These are phyloP conservation scores for Pachypeltis micranthus DNA, from an alignment of 1,140 invertebrate genomes.

Conservation along the genomic window DNA sequence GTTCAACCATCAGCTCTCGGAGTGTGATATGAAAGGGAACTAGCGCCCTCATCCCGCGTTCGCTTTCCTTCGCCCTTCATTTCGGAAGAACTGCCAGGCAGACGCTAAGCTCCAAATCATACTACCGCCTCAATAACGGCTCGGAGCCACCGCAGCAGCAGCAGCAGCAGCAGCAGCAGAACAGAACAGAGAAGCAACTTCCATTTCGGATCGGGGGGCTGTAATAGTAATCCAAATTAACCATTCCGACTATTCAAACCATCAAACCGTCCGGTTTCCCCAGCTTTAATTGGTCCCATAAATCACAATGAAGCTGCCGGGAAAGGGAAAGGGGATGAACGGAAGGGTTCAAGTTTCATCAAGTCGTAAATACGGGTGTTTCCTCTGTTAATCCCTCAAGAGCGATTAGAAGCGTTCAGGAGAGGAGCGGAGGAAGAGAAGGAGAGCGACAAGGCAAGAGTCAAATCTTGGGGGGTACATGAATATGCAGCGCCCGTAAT, in stretches of 20 bases:
- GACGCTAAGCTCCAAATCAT: too few relatives aligned
- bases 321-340: neutral
- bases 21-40: too few relatives aligned
- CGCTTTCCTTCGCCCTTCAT: too few relatives aligned
- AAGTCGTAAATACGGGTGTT: slow-evolving; percentile 9
- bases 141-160: too few relatives aligned
- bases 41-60: too few relatives aligned
- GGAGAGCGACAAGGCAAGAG: neutral
- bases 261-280: slow-evolving; percentile 5
- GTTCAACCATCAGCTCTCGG: too few relatives aligned
- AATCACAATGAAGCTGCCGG: slow-evolving; percentile 1
- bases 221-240: slow-evolving; percentile 7
- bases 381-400: slow-evolving; percentile 9
- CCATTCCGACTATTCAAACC: slow-evolving; percentile 8
- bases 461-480: slow-evolving; percentile 8
- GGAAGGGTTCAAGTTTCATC: slow-evolving; percentile 9
- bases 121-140: too few relatives aligned
- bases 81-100: too few relatives aligned
- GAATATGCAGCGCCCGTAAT: slow-evolving; percentile 4
- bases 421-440: too few relatives aligned
- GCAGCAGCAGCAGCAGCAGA: too few relatives aligned
- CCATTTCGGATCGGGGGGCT: neutral
- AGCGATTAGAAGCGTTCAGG: neutral
- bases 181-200: too few relatives aligned
- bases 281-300: slow-evolving; percentile 3